These are phyloP conservation scores for Phenganax marumi DNA, from an alignment of 92 coral and sea anemone species.

Conservation along the genomic window DNA sequence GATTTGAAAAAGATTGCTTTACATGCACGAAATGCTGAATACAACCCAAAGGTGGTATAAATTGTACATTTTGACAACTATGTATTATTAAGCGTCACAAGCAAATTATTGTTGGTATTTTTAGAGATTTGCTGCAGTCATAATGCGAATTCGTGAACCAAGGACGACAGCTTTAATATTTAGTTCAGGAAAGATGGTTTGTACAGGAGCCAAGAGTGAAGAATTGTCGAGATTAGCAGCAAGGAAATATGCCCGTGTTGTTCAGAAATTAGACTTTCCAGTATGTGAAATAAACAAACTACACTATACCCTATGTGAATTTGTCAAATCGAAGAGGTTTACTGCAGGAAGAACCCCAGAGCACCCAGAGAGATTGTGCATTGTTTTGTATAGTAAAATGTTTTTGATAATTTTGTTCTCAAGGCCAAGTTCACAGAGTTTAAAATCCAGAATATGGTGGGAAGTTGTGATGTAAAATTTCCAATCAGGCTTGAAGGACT, in stretches of 20 bases:
- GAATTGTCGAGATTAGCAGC: conserved; percentile 96
- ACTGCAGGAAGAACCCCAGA: background rate
- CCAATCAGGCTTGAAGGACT: conserved; percentile 96
- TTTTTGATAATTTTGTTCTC: background rate
- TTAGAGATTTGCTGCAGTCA: conserved; percentile 98
- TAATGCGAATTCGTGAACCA: conserved; percentile 96
- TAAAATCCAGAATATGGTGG: conserved; percentile 99
- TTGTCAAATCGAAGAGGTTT: background rate
- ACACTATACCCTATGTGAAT: background rate
- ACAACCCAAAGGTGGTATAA: conserved; percentile 82
- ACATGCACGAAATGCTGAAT: conserved; percentile 99
- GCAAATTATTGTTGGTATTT: background rate
- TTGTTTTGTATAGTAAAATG: background rate
- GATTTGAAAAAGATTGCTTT: conserved; percentile 96
- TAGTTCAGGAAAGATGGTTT: conserved; percentile 99
- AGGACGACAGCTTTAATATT: conserved; percentile 96
- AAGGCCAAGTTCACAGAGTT: conserved; percentile 99
- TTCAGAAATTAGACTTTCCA: conserved; percentile 97
- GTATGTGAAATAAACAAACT: conserved; percentile 52
- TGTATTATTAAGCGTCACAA: too few relatives aligned
- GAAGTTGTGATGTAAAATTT: conserved; percentile 98
- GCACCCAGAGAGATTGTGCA: background rate
- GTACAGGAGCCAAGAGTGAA: conserved; percentile 99
- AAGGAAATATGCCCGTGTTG: conserved; percentile 97
- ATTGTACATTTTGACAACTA: background rate